Conservation (phyloP, 2,888 invertebrate genomes). For the Hesperia comma region DNA sequence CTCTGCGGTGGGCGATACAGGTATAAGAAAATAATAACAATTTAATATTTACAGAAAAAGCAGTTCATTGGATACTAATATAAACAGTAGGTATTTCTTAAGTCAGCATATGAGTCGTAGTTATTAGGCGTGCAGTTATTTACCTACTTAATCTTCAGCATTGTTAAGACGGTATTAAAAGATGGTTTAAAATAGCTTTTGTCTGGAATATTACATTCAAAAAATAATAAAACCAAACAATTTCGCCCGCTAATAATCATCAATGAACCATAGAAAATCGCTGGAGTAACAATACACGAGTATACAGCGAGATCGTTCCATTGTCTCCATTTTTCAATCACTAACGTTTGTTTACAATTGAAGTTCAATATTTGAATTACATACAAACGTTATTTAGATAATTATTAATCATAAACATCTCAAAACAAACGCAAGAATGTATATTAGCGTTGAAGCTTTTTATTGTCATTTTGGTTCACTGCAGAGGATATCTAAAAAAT, state of each 20-base stretch:
- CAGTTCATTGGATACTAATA: too few relatives aligned
- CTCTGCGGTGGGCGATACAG: too few relatives aligned
- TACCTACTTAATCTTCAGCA: too few relatives aligned
- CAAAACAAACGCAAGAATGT: neutral
- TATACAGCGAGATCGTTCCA: neutral
- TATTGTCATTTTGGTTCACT: constrained; percentile 33
- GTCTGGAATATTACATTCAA: neutral
- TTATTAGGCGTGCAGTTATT: too few relatives aligned
- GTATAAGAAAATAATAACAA: too few relatives aligned
- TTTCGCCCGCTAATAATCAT: neutral
- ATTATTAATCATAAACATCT: neutral
- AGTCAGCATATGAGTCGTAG: too few relatives aligned
- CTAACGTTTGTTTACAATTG: neutral
- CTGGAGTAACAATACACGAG: neutral
- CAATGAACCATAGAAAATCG: neutral
- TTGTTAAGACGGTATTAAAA: too few relatives aligned
- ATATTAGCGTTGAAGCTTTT: constrained; percentile 5
- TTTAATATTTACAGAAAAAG: too few relatives aligned
- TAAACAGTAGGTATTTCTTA: too few relatives aligned
- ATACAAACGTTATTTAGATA: neutral
- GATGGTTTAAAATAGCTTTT: neutral
- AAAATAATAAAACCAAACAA: neutral
- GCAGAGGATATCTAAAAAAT: constrained; percentile 58
- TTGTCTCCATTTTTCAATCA: constrained; percentile 7
- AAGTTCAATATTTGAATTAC: neutral